These are phyloP conservation scores for Uropetala carovei DNA, from an alignment of 2,888 invertebrate genomes.

Conservation along the genomic window DNA sequence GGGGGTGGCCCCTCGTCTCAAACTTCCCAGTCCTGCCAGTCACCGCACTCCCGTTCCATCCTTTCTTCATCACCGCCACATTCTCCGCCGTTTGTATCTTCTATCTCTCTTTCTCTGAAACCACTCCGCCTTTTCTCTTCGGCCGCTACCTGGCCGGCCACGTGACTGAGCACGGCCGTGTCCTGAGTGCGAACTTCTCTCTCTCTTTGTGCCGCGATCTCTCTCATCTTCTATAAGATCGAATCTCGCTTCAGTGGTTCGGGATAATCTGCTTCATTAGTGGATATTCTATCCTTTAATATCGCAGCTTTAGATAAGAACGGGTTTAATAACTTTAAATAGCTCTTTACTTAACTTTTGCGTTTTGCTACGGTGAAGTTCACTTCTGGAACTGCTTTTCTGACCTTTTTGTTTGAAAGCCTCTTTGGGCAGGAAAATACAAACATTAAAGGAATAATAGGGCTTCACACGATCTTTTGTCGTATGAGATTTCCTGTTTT, in stretches of 20 bases:
- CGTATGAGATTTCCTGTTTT: no score
- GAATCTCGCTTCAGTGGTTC: not conserved
- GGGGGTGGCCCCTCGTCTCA: constrained; percentile 15
- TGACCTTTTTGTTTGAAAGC: no score
- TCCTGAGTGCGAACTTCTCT: constrained; percentile 5
- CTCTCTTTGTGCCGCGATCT: not conserved
- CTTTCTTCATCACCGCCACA: constrained; percentile 35
- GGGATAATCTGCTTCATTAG: no score
- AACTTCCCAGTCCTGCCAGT: constrained; percentile 10
- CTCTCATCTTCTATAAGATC: not conserved
- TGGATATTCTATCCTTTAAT: no score
- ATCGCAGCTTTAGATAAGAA: no score
- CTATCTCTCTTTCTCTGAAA: not conserved
- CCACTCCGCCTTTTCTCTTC: not conserved
- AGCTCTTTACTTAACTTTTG: no score
- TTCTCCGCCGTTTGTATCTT: not conserved
- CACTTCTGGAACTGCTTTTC: no score
- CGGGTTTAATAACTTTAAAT: no score
- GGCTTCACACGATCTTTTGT: no score
- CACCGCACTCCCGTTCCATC: constrained; percentile 17
- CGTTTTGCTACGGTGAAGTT: no score
- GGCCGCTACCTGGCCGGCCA: constrained; percentile 39
- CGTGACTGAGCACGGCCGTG: constrained; percentile 27
- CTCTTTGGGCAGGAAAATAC: no score
- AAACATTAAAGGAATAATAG: no score